phyloP scores from a whole-genome alignment of 2,888 invertebrate genomes.

The Diadegma fenestrale region DNA sequence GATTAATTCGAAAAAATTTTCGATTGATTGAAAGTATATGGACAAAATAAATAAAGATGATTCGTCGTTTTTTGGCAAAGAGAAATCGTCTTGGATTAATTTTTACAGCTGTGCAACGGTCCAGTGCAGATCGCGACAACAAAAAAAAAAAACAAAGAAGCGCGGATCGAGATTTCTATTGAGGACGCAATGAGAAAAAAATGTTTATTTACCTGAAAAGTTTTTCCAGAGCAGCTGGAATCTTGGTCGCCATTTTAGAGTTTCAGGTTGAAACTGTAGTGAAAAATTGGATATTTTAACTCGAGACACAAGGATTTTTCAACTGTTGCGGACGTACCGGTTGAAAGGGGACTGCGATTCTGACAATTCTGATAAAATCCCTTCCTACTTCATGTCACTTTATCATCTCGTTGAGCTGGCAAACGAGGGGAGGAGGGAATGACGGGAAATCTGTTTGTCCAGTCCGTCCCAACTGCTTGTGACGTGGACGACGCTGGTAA shows the following conservation, averaged over 20 bases:
- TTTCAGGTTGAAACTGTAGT: background rate
- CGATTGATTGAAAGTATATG: background rate
- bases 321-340: slow-evolving; percentile 3
- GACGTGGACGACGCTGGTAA: background rate
- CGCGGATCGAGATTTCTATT: background rate
- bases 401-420: background rate
- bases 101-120: background rate
- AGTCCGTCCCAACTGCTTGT: background rate
- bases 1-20: background rate
- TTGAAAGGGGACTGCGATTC: background rate
- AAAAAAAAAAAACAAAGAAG: background rate
- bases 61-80: background rate
- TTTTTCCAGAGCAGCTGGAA: slow-evolving; percentile 70
- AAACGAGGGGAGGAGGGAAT: background rate
- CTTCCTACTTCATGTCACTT: background rate
- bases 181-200: background rate
- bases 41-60: background rate
- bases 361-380: background rate
- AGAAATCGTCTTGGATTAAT: background rate
- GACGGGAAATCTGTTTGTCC: background rate
- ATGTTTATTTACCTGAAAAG: background rate
- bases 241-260: slow-evolving; percentile 70
- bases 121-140: too few species aligned
- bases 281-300: background rate
- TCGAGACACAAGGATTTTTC: background rate